These are phyloP conservation scores for Lichenostomus cassidix DNA, from an alignment of 2,113 vertebrate species.

Conservation along the genomic window DNA sequence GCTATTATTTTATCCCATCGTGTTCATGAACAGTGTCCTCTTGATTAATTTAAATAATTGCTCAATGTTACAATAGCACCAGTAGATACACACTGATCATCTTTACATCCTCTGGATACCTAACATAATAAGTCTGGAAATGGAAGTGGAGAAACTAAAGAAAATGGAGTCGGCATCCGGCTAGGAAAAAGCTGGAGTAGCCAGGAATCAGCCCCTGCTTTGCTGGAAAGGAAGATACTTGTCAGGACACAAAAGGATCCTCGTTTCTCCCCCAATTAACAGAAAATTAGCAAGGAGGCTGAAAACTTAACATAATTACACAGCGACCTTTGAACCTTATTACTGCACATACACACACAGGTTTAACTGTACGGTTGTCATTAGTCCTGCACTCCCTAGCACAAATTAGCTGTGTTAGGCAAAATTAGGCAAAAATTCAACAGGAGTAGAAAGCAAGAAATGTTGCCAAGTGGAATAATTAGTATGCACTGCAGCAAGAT, in stretches of 20 bases:
- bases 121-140: not conserved
- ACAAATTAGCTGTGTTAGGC: not conserved
- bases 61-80: not conserved
- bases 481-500: not conserved
- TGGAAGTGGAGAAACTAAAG: not conserved
- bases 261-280: not conserved
- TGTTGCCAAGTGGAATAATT: not conserved
- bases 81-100: not conserved
- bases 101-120: not conserved
- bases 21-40: not conserved
- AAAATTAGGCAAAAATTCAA: not conserved
- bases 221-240: not conserved
- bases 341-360: not conserved
- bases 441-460: not conserved
- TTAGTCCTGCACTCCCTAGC: not conserved
- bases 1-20: not conserved
- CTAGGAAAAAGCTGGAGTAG: not conserved
- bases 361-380: not conserved
- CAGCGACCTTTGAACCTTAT: not conserved
- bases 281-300: not conserved
- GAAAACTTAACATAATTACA: not conserved
- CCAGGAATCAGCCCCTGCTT: not conserved
- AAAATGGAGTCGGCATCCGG: not conserved
- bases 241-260: not conserved
- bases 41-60: constrained; percentile 26